phyloP scores from a whole-genome alignment of 2,797 vertebrate species.

The Syngnathus rostellatus region DNA sequence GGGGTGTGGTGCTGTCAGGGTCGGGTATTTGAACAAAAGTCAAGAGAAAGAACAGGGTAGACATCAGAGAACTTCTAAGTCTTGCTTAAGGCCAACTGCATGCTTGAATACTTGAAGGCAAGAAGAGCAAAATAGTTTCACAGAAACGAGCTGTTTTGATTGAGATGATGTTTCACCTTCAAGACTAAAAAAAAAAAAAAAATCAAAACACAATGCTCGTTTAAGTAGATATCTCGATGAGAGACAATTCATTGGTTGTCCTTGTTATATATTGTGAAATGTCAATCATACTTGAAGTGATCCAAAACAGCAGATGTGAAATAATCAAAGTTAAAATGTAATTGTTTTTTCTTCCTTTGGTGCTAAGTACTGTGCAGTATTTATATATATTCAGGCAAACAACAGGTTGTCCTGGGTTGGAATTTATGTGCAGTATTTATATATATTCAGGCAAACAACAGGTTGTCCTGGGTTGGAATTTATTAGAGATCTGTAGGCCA shows the following conservation, averaged over 20 bases:
- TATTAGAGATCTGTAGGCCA: background rate
- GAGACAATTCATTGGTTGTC: conserved; percentile 67
- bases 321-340: background rate
- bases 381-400: background rate
- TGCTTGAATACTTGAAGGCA: conserved; percentile 70
- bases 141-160: conserved; percentile 67
- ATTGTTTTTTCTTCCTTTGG: too few species aligned
- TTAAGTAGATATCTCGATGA: conserved; percentile 54
- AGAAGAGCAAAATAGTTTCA: conserved; percentile 59
- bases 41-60: conserved; percentile 41
- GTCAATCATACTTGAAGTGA: conserved; percentile 13
- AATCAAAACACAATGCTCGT: conserved; percentile 59
- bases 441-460: background rate
- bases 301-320: background rate
- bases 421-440: background rate
- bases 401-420: background rate
- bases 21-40: conserved; percentile 34
- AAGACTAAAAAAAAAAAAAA: conserved; percentile 62
- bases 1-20: conserved; percentile 22
- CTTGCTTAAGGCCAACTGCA: conserved; percentile 69
- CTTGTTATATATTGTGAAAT: conserved; percentile 14
- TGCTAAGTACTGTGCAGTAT: too few species aligned
- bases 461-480: background rate
- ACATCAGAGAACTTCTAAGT: conserved; percentile 67
- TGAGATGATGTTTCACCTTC: conserved; percentile 56